A percentile compares a stretch with the other conserved stretches of the same genome.
These are phyloP conservation scores for Oreochromis aureus DNA, from an alignment of 2,113 vertebrate genomes.

Conservation along the genomic window DNA sequence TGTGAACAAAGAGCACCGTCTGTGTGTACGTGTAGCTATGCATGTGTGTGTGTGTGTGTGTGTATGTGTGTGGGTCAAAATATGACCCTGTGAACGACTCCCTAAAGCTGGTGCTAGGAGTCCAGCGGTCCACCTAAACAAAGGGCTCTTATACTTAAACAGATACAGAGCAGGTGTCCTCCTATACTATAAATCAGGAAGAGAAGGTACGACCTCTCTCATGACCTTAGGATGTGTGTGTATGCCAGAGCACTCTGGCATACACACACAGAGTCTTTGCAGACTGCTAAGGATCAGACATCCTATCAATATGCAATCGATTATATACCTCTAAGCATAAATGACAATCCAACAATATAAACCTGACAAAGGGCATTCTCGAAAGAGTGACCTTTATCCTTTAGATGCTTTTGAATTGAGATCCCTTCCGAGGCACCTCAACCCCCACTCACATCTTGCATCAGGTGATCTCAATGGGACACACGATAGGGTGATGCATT, in stretches of 20 bases:
- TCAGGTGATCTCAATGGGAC: neutral
- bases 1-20: fast-evolving
- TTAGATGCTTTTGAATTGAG: neutral
- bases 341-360: neutral
- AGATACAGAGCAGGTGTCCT: too few relatives aligned
- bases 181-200: too few relatives aligned
- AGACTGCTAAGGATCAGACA: fast-evolving
- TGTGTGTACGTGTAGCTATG: neutral
- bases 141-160: neutral
- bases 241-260: neutral
- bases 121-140: neutral
- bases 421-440: neutral
- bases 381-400: neutral
- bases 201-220: neutral
- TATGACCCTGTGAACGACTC: neutral
- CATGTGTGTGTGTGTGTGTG: too few relatives aligned
- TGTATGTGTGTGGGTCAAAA: neutral
- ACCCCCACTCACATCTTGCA: neutral
- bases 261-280: neutral
- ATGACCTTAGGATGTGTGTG: neutral
- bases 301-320: fast-evolving
- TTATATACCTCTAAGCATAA: neutral
- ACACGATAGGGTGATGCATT: neutral
- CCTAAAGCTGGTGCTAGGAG: fast-evolving
- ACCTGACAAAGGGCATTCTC: neutral